Percentiles rank a stretch among this genome's conserved stretches.
Conservation (phyloP, 1,140 invertebrate genomes). For the Gonatopus flavifemur region DNA sequence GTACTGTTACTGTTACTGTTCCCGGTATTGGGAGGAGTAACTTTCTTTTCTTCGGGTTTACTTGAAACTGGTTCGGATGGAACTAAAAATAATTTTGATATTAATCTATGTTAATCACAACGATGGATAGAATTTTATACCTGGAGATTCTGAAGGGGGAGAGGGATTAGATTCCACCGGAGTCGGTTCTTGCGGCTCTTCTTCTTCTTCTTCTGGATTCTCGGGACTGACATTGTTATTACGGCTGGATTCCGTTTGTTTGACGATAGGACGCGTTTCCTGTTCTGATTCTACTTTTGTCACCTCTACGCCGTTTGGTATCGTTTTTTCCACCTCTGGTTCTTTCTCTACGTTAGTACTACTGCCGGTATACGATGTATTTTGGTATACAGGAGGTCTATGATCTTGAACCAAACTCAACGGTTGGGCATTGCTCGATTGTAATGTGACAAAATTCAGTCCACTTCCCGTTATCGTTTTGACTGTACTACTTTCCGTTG, state of each 20-base stretch:
- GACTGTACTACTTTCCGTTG: conserved; percentile 45
- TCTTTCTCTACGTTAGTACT: conserved; percentile 45
- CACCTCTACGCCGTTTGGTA: conserved; percentile 43
- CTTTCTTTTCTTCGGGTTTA: conserved; percentile 51
- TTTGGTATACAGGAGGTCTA: conserved; percentile 43
- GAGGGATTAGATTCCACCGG: too few relatives aligned
- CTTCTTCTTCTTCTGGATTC: conserved; percentile 33
- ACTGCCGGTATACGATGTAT: conserved; percentile 32
- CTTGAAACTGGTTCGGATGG: conserved; percentile 27
- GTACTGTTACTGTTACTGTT: background rate
- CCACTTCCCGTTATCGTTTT: conserved; percentile 45
- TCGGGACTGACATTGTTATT: conserved; percentile 45
- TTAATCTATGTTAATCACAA: background rate
- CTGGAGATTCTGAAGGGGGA: conserved; percentile 21
- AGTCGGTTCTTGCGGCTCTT: conserved; percentile 17
- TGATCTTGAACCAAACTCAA: conserved; percentile 56
- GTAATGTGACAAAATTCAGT: conserved; percentile 49
- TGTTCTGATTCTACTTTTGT: conserved; percentile 35
- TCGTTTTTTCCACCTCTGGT: conserved; percentile 35
- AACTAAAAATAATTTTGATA: background rate
- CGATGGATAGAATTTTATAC: too few relatives aligned
- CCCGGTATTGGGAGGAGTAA: conserved; percentile 20
- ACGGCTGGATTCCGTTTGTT: conserved; percentile 36
- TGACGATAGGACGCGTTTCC: conserved; percentile 14
- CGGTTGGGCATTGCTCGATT: conserved; percentile 49